These are phyloP conservation scores for Lanistes nyassanus DNA, from an alignment of 1,140 invertebrate species.

Conservation along the genomic window DNA sequence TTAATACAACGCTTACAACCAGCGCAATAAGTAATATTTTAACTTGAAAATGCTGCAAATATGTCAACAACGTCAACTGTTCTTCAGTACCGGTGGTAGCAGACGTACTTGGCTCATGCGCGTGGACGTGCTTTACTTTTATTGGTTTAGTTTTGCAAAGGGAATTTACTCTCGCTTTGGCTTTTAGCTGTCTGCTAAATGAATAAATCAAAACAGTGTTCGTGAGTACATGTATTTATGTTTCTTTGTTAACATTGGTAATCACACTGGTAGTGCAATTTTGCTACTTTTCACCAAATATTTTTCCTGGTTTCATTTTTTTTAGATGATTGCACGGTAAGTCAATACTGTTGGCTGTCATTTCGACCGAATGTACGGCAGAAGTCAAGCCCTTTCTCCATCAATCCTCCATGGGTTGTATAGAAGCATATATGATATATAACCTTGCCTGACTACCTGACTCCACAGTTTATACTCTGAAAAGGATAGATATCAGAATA, in stretches of 20 bases:
- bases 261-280: not conserved
- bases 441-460: too few species aligned
- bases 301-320: too few species aligned
- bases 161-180: not conserved
- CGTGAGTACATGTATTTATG: too few species aligned
- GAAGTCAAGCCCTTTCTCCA: too few species aligned
- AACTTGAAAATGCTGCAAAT: not conserved
- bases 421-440: too few species aligned
- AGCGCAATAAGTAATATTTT: not conserved
- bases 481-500: too few species aligned
- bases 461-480: too few species aligned
- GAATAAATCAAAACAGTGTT: not conserved
- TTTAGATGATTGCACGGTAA: too few species aligned
- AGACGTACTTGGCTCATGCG: slow-evolving; percentile 21
- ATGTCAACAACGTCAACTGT: not conserved
- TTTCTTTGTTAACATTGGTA: not conserved
- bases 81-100: not conserved
- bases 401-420: too few species aligned
- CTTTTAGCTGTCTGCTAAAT: not conserved
- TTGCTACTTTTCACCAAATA: too few species aligned
- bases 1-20: not conserved
- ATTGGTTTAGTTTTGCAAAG: slow-evolving; percentile 3
- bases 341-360: too few species aligned
- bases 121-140: slow-evolving; percentile 15
- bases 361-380: too few species aligned